Evolutionary conservation across 2,797 vertebrate genomes (phyloP).

Genomic region (Poeciliopsis turneri): DNA sequence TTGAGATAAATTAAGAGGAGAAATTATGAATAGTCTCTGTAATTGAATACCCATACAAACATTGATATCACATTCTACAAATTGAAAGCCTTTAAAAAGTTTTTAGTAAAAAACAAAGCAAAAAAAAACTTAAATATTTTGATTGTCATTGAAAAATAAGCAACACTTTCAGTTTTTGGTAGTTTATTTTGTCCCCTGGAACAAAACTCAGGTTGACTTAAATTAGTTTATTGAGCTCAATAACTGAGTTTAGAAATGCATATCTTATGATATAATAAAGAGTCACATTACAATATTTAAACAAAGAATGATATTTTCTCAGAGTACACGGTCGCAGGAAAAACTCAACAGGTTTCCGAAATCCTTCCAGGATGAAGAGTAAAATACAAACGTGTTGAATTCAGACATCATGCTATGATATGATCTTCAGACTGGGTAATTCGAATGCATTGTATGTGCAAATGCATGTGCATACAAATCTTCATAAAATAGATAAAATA

Average conservation of each 20-base stretch:
- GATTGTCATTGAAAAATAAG: neutral
- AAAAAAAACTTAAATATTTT: neutral
- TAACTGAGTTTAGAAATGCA: constrained; percentile 45
- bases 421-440: constrained; percentile 53
- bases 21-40: neutral
- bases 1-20: neutral
- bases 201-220: constrained; percentile 43
- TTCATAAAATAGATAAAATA: constrained; percentile 48
- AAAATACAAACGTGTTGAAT: constrained; percentile 51
- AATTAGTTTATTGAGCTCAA: constrained; percentile 77
- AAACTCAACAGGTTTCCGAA: constrained; percentile 39
- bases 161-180: neutral
- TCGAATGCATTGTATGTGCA: constrained; percentile 54
- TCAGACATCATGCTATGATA: constrained; percentile 72
- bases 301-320: constrained; percentile 29
- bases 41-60: neutral
- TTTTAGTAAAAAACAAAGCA: neutral
- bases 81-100: neutral
- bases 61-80: neutral
- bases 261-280: constrained; percentile 34
- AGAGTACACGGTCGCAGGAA: constrained; percentile 2
- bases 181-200: constrained; percentile 3
- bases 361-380: constrained; percentile 50
- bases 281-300: constrained; percentile 46
- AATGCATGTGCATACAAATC: constrained; percentile 62